Conservation (phyloP, 1,140 invertebrate species). For the Lithobius niger region DNA sequence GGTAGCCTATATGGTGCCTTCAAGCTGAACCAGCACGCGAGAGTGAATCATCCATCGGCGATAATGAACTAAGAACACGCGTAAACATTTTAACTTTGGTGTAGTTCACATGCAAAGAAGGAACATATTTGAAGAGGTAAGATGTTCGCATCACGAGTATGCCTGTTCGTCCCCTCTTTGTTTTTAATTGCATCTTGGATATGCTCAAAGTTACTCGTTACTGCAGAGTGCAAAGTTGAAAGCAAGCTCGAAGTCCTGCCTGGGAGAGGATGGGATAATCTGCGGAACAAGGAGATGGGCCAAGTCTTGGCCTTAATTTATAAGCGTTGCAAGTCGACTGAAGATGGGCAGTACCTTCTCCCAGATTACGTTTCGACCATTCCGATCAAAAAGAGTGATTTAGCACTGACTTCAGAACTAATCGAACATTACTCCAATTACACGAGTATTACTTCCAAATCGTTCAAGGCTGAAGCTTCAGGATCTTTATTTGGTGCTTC, state of each 20-base stretch:
- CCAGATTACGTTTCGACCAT: constrained; percentile 20
- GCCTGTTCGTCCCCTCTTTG: no score
- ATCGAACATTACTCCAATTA: constrained; percentile 23
- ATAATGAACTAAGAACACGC: no score
- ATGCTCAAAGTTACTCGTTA: no score
- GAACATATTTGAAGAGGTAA: no score
- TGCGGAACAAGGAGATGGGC: constrained; percentile 21
- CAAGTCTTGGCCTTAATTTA: constrained; percentile 19
- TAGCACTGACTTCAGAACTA: constrained; percentile 21
- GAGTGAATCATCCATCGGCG: no score
- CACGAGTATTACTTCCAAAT: constrained; percentile 20
- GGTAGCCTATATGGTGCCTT: no score
- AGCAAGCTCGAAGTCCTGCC: constrained; percentile 23
- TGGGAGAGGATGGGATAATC: constrained; percentile 25
- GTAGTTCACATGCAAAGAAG: no score
- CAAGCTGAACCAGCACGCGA: no score
- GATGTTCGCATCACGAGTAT: no score
- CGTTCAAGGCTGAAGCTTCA: background rate
- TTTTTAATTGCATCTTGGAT: no score
- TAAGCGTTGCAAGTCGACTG: constrained; percentile 19
- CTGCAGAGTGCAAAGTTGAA: no score
- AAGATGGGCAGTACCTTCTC: constrained; percentile 22
- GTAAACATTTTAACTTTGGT: no score
- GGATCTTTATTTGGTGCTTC: background rate
- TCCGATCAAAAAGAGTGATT: constrained; percentile 20